Conservation (phyloP, 1,140 invertebrate genomes). For the Hestina assimilis region DNA sequence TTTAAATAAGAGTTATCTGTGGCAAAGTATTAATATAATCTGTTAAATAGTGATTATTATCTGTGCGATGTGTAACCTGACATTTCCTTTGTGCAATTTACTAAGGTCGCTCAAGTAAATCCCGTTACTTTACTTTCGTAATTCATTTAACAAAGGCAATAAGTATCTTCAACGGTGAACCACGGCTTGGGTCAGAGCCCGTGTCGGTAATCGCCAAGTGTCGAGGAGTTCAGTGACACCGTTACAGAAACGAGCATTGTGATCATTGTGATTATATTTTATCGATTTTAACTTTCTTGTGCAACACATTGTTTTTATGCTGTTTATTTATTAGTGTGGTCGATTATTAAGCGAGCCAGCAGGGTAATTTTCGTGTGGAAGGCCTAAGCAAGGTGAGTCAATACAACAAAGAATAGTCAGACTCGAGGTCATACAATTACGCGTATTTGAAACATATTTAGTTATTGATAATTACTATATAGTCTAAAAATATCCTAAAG, state of each 20-base stretch:
- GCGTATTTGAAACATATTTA: conserved; percentile 18
- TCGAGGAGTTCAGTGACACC: conserved; percentile 45
- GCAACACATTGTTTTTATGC: conserved; percentile 64
- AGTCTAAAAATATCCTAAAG: conserved; percentile 37
- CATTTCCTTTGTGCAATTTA: conserved; percentile 72
- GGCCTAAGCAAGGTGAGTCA: conserved; percentile 64
- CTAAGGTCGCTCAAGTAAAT: conserved; percentile 62
- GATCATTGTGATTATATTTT: conserved; percentile 56
- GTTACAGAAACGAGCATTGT: conserved; percentile 48
- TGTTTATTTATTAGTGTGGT: conserved; percentile 67
- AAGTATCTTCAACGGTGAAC: conserved; percentile 48
- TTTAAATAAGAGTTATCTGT: background rate
- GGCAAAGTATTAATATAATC: conserved; percentile 5
- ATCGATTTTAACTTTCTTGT: conserved; percentile 70
- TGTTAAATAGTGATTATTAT: conserved; percentile 24
- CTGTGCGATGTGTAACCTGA: conserved; percentile 47
- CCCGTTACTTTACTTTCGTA: conserved; percentile 70
- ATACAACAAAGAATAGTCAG: conserved; percentile 13
- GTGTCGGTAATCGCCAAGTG: conserved; percentile 39
- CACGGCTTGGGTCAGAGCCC: conserved; percentile 40
- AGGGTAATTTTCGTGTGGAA: conserved; percentile 60
- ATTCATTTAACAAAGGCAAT: conserved; percentile 68
- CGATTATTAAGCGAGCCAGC: conserved; percentile 48
- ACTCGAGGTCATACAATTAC: conserved; percentile 11
- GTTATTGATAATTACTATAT: conserved; percentile 30